These are phyloP conservation scores for Chloroceryle amazona DNA, from an alignment of 2,797 vertebrate species.

Conservation along the genomic window DNA sequence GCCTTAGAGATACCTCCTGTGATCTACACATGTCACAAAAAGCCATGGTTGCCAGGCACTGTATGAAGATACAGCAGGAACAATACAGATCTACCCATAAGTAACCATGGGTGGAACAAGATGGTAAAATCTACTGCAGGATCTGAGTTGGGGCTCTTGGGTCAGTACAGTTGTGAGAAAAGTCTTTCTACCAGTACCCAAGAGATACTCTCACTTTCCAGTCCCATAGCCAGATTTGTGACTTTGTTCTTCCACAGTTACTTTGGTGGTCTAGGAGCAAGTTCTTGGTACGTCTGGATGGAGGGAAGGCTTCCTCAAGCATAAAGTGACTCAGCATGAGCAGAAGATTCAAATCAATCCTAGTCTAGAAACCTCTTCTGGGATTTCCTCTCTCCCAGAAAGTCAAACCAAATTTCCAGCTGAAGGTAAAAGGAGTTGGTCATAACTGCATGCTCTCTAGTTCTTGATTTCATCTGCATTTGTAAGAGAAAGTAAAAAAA, in stretches of 20 bases:
- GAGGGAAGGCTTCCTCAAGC: not conserved
- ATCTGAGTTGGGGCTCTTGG: not conserved
- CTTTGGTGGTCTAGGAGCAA: not conserved
- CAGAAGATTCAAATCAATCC: not conserved
- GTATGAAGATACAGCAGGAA: not conserved
- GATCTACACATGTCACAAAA: not conserved
- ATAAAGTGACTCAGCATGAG: rapidly evolving
- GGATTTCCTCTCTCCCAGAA: not conserved
- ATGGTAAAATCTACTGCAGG: not conserved
- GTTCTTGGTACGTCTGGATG: not conserved
- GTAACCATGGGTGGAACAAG: not conserved
- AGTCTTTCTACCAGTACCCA: not conserved
- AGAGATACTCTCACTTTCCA: not conserved
- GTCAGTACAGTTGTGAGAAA: not conserved
- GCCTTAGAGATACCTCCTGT: not conserved
- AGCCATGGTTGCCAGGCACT: not conserved
- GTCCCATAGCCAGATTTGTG: not conserved
- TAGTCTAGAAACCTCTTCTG: not conserved
- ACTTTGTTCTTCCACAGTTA: not conserved
- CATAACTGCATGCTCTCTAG: not conserved
- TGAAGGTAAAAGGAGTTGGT: not conserved
- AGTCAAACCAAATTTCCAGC: not conserved
- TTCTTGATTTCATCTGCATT: not conserved
- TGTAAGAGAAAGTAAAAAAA: not conserved
- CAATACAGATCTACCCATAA: not conserved